Percentiles rank a stretch among this genome's conserved stretches.
These are phyloP conservation scores for Hydraecia micacea DNA, from an alignment of 2,888 invertebrate species.

Conservation along the genomic window DNA sequence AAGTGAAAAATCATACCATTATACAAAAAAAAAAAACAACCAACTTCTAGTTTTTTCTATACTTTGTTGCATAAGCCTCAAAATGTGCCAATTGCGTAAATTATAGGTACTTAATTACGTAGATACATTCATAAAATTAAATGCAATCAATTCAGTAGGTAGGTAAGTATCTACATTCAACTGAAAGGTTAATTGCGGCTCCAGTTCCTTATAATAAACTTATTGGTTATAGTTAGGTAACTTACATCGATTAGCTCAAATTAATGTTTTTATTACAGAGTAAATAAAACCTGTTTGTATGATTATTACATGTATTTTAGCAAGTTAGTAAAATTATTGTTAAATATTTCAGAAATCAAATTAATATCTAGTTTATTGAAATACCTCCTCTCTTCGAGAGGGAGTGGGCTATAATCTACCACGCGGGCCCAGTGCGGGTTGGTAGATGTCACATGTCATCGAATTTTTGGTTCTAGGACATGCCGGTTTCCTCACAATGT, in stretches of 20 bases:
- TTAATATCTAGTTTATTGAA: background rate
- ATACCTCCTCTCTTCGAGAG: no score
- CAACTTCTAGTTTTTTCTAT: no score
- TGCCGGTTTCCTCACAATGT: no score
- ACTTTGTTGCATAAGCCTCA: no score
- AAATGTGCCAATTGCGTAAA: no score
- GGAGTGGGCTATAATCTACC: no score
- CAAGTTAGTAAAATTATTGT: background rate
- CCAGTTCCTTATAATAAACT: slow-evolving; percentile 8
- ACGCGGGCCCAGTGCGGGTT: no score
- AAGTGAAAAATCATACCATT: no score
- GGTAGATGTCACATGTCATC: no score
- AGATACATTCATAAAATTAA: background rate
- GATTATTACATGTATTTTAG: background rate
- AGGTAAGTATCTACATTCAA: slow-evolving; percentile 5
- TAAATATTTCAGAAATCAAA: background rate
- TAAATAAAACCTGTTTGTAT: background rate
- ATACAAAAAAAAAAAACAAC: no score
- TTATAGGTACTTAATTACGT: background rate
- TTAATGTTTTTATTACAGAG: background rate
- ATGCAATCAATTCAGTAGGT: background rate
- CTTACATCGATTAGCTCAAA: slow-evolving; percentile 1
- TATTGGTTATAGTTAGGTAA: background rate
- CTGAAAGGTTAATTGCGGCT: background rate
- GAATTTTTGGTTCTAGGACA: no score